Conservation (phyloP, 35 echinoderm and acorn worm species). For the Eucidaris tribuloides region DNA sequence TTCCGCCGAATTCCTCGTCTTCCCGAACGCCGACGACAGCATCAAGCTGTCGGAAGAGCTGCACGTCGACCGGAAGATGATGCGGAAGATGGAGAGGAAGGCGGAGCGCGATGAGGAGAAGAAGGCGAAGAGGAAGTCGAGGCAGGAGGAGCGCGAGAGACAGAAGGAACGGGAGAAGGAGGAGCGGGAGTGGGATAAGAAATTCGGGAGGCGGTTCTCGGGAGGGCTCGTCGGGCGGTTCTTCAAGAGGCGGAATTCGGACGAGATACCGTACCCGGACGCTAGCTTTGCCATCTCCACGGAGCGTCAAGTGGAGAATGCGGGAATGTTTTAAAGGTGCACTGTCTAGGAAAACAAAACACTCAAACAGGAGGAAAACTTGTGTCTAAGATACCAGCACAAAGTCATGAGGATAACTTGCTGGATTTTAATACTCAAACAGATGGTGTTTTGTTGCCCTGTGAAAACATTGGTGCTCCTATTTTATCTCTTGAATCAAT, state of each 20-base stretch:
- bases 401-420: too few relatives aligned
- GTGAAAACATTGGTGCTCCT: too few relatives aligned
- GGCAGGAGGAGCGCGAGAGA: neutral
- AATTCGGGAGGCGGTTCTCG: conserved; percentile 14
- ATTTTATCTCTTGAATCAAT: too few relatives aligned
- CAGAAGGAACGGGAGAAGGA: neutral
- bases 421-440: too few relatives aligned
- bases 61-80: conserved; percentile 43
- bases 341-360: too few relatives aligned
- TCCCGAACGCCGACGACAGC: conserved; percentile 69
- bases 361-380: too few relatives aligned
- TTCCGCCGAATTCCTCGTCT: conserved; percentile 46
- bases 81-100: conserved; percentile 55
- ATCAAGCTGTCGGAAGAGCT: conserved; percentile 41
- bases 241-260: neutral
- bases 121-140: conserved; percentile 29
- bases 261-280: neutral
- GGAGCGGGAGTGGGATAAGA: neutral
- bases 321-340: conserved; percentile 65
- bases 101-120: conserved; percentile 34
- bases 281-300: conserved; percentile 19
- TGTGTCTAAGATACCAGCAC: too few relatives aligned
- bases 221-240: neutral
- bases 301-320: conserved; percentile 53
- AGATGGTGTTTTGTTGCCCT: too few relatives aligned